Conservation (phyloP, 1,140 invertebrate genomes). For the Drosophila nannoptera region DNA sequence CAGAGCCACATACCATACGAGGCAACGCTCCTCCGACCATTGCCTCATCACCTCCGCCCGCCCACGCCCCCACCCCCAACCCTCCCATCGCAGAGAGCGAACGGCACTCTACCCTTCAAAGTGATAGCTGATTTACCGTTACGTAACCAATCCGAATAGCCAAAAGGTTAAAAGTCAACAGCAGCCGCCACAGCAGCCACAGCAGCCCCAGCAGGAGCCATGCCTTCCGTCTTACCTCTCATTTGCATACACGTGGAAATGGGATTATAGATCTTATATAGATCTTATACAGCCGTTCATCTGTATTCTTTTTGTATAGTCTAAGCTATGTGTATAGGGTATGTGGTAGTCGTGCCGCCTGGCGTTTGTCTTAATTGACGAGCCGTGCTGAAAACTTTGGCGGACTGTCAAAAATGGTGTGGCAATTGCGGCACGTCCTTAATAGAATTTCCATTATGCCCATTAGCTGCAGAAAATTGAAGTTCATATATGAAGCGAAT, state of each 20-base stretch:
- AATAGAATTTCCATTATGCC: conserved; percentile 74
- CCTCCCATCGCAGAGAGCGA: not conserved
- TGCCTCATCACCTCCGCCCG: too few relatives aligned
- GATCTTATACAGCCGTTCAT: not conserved
- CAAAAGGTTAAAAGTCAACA: conserved; percentile 68
- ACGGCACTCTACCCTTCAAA: conserved; percentile 23
- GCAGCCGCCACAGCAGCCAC: conserved; percentile 24
- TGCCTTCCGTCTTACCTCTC: conserved; percentile 11
- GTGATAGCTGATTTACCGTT: conserved; percentile 65
- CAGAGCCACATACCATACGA: conserved; percentile 6
- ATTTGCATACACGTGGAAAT: too few relatives aligned
- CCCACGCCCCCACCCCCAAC: not conserved
- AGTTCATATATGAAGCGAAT: not conserved
- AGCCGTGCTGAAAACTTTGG: conserved; percentile 44
- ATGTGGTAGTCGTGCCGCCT: conserved; percentile 2
- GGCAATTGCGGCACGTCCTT: conserved; percentile 23
- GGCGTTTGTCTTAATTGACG: conserved; percentile 61
- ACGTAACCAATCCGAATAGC: conserved; percentile 50
- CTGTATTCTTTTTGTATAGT: not conserved
- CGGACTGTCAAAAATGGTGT: conserved; percentile 39
- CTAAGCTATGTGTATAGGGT: not conserved
- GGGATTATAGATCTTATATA: too few relatives aligned
- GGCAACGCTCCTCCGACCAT: too few relatives aligned
- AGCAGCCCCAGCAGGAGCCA: conserved; percentile 6
- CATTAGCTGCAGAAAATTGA: conserved; percentile 47